Base-by-base conservation (phyloP, 2,113 vertebrate genomes). In the Lasiurus cinereus region DNA sequence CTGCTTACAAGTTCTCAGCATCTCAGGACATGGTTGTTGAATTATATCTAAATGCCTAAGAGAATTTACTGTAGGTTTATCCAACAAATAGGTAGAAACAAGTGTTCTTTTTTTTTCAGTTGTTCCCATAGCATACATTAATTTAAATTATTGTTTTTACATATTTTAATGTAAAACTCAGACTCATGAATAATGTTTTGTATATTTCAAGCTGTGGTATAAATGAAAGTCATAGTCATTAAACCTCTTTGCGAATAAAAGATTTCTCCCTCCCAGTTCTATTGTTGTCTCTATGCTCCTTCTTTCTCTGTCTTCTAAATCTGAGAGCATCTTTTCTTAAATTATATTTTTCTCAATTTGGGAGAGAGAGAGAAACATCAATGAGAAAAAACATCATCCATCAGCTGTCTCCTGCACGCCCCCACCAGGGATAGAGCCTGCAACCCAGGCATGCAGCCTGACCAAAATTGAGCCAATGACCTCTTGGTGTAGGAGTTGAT, bases 71-170 rank as follows among this genome's bases (percentile, higher is more conserved):
- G 24, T 70, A 64, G 36, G 2, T 84, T 86, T 89, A n/a, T 64
- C 54, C 19, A 73, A 33, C 64, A 92, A 80, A 64, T 19, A 82
- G 24, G 66, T 82, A 74, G 67, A 79, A 83, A 62, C 21, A 85
- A 52, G 54, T 18, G 3, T 74, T 88, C 36, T 62, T 36, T 62
- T 33, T 73, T 29, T 72, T 64, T 27, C 33, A 24, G 14, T 39
- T 78, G 86, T 82, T 21, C 67, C 86, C 67, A n/a, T 14, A 48
- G 36, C 16, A 48, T 88, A 90, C 4, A 31, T 96, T 93, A 85
- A 91, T 83, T 72, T 29, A 62, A 93, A 80, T 48, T 9, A 5
- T 64, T 89, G 27, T 19, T 50, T 86, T 91, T 79, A 29, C 6
- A 27, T 31, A 76, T 73, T 78, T 87, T 77, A 76, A 50, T 39